These are phyloP conservation scores for Hecatera dysodea DNA, from an alignment of 2,888 invertebrate species.

Conservation along the genomic window DNA sequence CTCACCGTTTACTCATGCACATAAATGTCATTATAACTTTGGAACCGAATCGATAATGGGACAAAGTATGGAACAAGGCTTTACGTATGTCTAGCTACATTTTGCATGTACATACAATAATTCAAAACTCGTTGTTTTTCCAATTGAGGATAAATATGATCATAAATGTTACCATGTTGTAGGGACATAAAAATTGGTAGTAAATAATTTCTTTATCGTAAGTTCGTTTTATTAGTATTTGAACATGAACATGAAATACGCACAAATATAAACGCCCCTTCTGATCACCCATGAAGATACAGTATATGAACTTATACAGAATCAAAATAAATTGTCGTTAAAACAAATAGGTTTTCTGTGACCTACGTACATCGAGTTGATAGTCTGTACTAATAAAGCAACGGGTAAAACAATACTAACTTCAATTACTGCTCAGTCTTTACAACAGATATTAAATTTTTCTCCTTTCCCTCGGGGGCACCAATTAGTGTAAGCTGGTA, in stretches of 20 bases:
- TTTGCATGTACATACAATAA: constrained; percentile 29
- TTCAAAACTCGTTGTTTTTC: constrained; percentile 38
- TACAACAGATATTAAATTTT: constrained; percentile 27
- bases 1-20: constrained; percentile 33
- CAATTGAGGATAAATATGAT: constrained; percentile 33
- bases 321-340: neutral
- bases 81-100: constrained; percentile 17
- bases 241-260: constrained; percentile 31
- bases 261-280: constrained; percentile 7
- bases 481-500: constrained; percentile 41
- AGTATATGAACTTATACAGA: neutral
- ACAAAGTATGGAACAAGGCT: constrained; percentile 44
- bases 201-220: constrained; percentile 38
- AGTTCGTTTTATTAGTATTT: constrained; percentile 43
- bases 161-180: constrained; percentile 47
- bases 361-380: too few relatives aligned
- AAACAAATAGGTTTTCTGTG: neutral
- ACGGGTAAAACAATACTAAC: constrained; percentile 10
- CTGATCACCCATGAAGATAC: constrained; percentile 21
- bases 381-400: constrained; percentile 4
- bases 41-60: constrained; percentile 42
- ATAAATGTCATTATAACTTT: constrained; percentile 64
- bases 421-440: constrained; percentile 11
- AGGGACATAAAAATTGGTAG: constrained; percentile 38
- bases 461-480: constrained; percentile 12